Conservation (phyloP, 1,140 invertebrate species). For the Mamestra configurata region DNA sequence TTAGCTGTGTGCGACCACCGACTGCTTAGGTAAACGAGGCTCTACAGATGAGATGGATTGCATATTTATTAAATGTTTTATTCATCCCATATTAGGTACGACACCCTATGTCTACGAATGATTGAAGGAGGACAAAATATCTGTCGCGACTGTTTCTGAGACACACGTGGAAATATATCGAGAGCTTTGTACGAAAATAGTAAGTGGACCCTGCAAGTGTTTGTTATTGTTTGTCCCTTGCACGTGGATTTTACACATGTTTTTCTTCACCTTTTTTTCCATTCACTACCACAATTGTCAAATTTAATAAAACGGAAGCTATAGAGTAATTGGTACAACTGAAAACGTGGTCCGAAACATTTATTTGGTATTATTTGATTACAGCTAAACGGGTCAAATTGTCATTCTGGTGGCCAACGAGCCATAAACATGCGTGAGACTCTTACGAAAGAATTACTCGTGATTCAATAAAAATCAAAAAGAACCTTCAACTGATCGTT, state of each 20-base stretch:
- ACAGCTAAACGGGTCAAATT: conserved; percentile 18
- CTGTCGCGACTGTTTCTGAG: neutral
- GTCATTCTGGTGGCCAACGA: conserved; percentile 26
- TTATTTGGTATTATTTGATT: conserved; percentile 31
- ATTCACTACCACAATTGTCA: neutral
- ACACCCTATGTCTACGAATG: conserved; percentile 37
- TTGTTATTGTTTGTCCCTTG: neutral
- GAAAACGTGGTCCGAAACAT: neutral
- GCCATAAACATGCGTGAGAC: conserved; percentile 20
- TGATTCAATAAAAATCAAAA: neutral
- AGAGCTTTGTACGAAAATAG: neutral
- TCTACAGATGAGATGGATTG: conserved; percentile 57
- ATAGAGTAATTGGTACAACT: conserved; percentile 18
- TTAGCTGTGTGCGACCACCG: conserved; percentile 23
- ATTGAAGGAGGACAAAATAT: conserved; percentile 14
- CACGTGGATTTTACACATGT: neutral
- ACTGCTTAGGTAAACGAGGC: conserved; percentile 43
- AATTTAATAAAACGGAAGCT: conserved; percentile 32
- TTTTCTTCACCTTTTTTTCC: neutral
- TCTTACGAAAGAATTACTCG: neutral
- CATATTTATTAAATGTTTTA: conserved; percentile 62
- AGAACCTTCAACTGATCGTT: neutral
- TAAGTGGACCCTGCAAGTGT: neutral
- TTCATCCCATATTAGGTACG: conserved; percentile 51
- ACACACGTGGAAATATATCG: conserved; percentile 12